Evolutionary conservation across 2,797 vertebrate species (phyloP).

Genomic region (Spea hammondii): DNA sequence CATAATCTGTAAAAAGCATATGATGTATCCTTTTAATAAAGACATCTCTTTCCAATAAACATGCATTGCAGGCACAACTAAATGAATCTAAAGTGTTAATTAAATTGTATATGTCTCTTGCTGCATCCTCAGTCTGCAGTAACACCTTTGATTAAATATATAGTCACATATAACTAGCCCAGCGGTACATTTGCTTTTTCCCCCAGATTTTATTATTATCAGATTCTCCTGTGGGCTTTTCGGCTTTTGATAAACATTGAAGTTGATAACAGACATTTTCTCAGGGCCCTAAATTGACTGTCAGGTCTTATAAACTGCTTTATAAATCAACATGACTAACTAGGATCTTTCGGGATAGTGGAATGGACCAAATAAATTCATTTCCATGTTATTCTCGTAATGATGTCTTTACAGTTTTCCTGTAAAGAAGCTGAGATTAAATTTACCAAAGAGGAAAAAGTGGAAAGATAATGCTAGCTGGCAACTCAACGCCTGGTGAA

Average conservation of each 20-base stretch:
- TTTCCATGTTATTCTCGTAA: slow-evolving; percentile 18
- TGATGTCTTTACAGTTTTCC: not conserved
- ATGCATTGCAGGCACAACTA: not conserved
- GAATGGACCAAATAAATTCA: slow-evolving; percentile 5
- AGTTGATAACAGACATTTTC: slow-evolving; percentile 30
- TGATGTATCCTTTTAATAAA: no score
- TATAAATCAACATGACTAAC: slow-evolving; percentile 47
- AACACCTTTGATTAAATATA: slow-evolving; percentile 8
- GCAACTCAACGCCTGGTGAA: no score
- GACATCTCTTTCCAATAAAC: not conserved
- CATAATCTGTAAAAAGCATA: no score
- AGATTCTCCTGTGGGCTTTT: slow-evolving; percentile 25
- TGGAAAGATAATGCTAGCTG: no score
- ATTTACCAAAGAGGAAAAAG: not conserved
- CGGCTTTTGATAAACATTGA: slow-evolving; percentile 31
- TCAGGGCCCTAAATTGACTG: slow-evolving; percentile 24
- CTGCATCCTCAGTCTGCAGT: not conserved
- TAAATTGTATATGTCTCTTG: not conserved
- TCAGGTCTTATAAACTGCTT: slow-evolving; percentile 34
- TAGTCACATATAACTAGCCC: slow-evolving; percentile 8
- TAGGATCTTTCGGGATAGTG: slow-evolving; percentile 1
- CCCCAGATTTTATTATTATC: not conserved
- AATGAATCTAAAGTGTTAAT: not conserved
- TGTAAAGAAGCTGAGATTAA: not conserved
- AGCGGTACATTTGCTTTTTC: slow-evolving; percentile 10